Percentiles rank a stretch among this genome's conserved stretches.
Conservation (phyloP, 2,888 invertebrate genomes). For the Trileptium ribeirensis region DNA sequence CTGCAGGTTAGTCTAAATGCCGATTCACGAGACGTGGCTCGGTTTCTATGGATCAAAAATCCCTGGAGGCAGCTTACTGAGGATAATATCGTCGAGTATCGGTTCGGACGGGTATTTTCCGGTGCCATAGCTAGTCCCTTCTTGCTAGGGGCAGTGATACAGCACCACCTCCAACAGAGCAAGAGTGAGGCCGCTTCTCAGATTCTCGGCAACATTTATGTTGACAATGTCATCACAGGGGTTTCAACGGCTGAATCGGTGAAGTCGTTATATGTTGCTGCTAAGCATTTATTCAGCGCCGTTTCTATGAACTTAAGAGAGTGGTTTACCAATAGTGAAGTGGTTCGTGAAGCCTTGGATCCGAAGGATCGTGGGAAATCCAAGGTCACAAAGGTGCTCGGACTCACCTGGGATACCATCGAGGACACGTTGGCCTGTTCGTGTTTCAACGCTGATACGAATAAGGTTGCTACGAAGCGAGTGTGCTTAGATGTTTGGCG, state of each 20-base stretch:
- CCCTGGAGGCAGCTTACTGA: not conserved
- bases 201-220: not conserved
- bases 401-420: not conserved
- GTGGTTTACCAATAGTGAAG: not conserved
- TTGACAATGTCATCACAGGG: conserved; percentile 1
- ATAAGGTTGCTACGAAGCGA: not conserved
- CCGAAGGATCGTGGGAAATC: not conserved
- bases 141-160: conserved; percentile 30
- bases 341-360: not conserved
- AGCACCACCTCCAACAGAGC: conserved; percentile 14
- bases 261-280: not conserved
- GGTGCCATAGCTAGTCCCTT: conserved; percentile 33
- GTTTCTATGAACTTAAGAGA: conserved; percentile 11
- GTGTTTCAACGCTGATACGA: not conserved
- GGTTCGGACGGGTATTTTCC: conserved; percentile 37
- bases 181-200: not conserved
- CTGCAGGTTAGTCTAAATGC: conserved; percentile 30
- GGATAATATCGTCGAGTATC: conserved; percentile 29
- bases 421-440: not conserved
- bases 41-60: conserved; percentile 1
- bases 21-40: conserved; percentile 28
- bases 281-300: not conserved
- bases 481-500: not conserved
- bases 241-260: not conserved
- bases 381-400: not conserved